Evolutionary conservation across 2,888 invertebrate species (phyloP), one percentile per base, ranked within the genome.

Genomic region (Drosophila pseudotakahashii): DNA sequence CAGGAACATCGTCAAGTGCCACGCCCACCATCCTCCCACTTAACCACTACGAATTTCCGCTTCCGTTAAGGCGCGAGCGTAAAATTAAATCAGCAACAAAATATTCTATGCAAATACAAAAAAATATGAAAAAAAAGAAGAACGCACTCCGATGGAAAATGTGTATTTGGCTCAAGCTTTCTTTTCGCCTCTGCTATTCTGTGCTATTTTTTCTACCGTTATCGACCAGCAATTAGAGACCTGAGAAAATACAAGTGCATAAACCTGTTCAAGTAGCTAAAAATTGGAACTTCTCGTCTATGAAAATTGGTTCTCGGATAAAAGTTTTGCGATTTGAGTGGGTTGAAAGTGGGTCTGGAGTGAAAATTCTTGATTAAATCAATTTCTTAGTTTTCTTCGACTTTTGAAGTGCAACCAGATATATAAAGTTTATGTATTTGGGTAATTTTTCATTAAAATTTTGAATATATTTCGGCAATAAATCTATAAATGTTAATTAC

Each of bases 151-250:
- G 4, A 63, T 63, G 39, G 37, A 58, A 48, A 58, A 42, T 47
- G 34, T 34, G 59, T 52, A 42, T 60, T 70, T 66, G 42, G 53
- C 14, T 37, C 55, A 36, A 44, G 34, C 11, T 34, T 44, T 61
- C 11, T 13, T 58, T 47, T 30, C 23, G 23, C 26, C 13, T 37
- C 34, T 37, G 48, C 16, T 48, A 19, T 41, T 39, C 13, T 37
- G 5, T 26, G 37, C 9, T 39, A 23, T 58, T 55, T 42, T 42
- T 19, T 42, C 57, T 42, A 41, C 32, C 61, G 54, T 53, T 64
- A 69, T 78, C 64, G 84, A 77, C 75, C 77, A 77, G 70, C 84
- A 81, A 83, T 83, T 83, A 83, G 73, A 60, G 68, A 42, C 37
- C 59, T 64, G 64, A 53, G 52, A 51, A 59, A 55, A 42, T 51